Percentiles rank a stretch among this genome's conserved stretches.
phyloP scores from a whole-genome alignment of 2,888 invertebrate genomes.

The Heliconius sara region DNA sequence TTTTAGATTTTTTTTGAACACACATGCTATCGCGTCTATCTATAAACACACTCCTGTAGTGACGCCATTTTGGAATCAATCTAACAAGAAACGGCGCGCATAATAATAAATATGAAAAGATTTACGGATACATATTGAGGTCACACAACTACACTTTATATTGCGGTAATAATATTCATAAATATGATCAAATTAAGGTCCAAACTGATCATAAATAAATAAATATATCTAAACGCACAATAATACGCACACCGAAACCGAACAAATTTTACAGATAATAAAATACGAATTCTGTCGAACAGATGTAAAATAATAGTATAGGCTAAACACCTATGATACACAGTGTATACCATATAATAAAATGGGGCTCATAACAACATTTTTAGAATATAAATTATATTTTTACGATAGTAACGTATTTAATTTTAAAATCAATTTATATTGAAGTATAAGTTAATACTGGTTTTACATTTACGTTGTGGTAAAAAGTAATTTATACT shows the following conservation, averaged over 20 bases:
- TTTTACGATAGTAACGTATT: too few species aligned
- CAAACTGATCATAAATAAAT: slow-evolving; percentile 13
- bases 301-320: slow-evolving; percentile 8
- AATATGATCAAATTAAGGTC: not conserved
- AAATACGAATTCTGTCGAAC: not conserved
- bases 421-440: too few species aligned
- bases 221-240: slow-evolving; percentile 32
- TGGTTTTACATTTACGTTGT: too few species aligned
- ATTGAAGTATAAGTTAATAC: too few species aligned
- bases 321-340: not conserved
- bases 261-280: slow-evolving; percentile 29
- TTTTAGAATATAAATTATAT: too few species aligned
- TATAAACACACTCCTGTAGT: slow-evolving; percentile 66
- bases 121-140: slow-evolving; percentile 1
- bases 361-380: not conserved
- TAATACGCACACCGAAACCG: slow-evolving; percentile 38
- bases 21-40: slow-evolving; percentile 75
- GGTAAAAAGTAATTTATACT: too few species aligned
- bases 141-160: not conserved
- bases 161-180: not conserved
- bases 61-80: slow-evolving; percentile 78
- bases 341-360: not conserved
- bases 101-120: slow-evolving; percentile 6
- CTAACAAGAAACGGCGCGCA: slow-evolving; percentile 45
- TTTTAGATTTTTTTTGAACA: slow-evolving; percentile 70